Evolutionary conservation across 2,113 vertebrate species (phyloP), one percentile per base, ranked within the genome.

Genomic region (Asarcornis scutulata): DNA sequence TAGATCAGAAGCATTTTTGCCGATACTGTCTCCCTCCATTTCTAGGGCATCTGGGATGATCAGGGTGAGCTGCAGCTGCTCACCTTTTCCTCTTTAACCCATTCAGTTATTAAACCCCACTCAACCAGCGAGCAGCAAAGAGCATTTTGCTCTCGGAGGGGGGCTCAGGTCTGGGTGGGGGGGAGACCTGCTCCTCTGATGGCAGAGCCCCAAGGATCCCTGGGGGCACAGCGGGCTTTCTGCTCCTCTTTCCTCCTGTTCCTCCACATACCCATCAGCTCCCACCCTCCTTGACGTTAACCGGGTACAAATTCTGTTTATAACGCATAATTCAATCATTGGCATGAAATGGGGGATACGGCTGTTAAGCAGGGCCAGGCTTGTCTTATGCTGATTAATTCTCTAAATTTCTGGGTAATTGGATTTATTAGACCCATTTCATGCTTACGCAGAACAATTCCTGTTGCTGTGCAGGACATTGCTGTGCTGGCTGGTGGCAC

Each of bases 181-280:
- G 31, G 6, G 25, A 52, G 31, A 27, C 14, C 46, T 23, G 1
- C 8, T 40, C 29, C 9, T 44, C 9, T 17, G 11, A 9, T 7
- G 12, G 38, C 27, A 87, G 42, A 73, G n/a, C 4, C 13, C 29
- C 58, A 16, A 52, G 38, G 64, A 64, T 36, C 3, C 21, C 46
- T 5, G 0, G 0, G 8, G 11, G 14, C 60, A 3, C 26, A 23
- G 40, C 2, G 1, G 52, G 27, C 2, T 2, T 25, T 21, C 66
- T 7, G 7, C 36, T 31, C 18, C 36, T 32, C n/a, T 17, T 53
- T 16, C 72, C 25, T 64, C 26, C 27, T 7, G 1, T 10, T 53
- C 15, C 62, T 38, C 75, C 11, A 1, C 4, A 17, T 22, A 27
- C 27, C 50, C 18, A 11, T 31, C 81, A 6, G 29, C 34, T 59